Base-by-base conservation (phyloP, 2,888 invertebrate genomes). In the Xestia ashworthii region DNA sequence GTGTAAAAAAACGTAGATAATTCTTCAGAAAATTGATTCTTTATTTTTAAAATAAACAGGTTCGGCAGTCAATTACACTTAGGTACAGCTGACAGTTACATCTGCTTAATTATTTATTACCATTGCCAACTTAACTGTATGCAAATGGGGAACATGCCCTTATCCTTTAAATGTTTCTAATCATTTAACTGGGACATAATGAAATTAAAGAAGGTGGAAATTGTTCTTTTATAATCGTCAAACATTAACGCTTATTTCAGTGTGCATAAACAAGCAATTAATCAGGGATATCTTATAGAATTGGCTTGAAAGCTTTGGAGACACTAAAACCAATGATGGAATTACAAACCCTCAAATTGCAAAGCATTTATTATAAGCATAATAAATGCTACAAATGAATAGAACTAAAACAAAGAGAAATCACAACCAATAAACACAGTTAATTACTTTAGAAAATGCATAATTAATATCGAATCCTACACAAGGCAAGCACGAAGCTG, bases 91-190 rank as follows among this genome's bases (percentile, higher is more conserved):
- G 88, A 81, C 86, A 75, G 71, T 78, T 78, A 83, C 88, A 88
- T 87, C 88, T 89, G 88, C 87, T 82, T 83, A 85, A 87, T 86
- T 83, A 82, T 82, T 84, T 81, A 82, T 82, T 79, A 80, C 73
- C 62, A 72, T 58, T 62, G 16, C 65, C 16, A 64, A 81, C 38
- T 73, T 62, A 55, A 75, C n/a, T 62, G 50, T 72, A 12, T 50
- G 32, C 22, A 66, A 77, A 77, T 66, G 55, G 60, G 70, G 81
- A 75, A 74, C 48, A 58, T 44, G 55, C n/a, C 60, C 8, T 64
- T 58, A 66, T 14, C 14, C 69, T 74, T 64, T 44, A 78, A 73
- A n/a, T 67, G 44, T 46, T 74, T 55, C n/a, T 50, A 44, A 82
- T 58, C 12, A 46, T 71, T 64, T 46, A 14, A 64, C 38, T 67